Evolutionary conservation across 2,113 vertebrate species (phyloP).

Genomic region (Mungos mungo): DNA sequence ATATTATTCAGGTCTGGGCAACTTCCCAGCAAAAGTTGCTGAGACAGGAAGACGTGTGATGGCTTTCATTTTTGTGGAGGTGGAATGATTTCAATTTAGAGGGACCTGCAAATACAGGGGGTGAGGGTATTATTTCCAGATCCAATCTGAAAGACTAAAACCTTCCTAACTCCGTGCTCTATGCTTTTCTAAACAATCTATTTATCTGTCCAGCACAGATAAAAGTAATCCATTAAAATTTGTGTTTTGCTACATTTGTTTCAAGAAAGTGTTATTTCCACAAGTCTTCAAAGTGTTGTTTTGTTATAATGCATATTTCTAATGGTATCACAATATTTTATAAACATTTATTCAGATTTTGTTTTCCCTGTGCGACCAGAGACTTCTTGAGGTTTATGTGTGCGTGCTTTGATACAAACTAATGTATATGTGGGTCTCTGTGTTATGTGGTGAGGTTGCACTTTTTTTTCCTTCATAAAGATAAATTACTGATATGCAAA

Average conservation of each 20-base stretch:
- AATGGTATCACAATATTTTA: background rate
- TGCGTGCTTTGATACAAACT: background rate
- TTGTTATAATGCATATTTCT: background rate
- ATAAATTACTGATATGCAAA: constrained; percentile 5
- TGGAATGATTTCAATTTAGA: constrained; percentile 54
- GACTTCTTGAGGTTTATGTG: background rate
- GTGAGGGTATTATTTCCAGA: constrained; percentile 21
- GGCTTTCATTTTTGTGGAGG: constrained; percentile 51
- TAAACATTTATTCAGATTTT: constrained; percentile 38
- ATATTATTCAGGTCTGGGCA: constrained; percentile 51
- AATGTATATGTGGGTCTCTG: background rate
- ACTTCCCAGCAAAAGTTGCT: constrained; percentile 62
- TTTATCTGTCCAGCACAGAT: background rate
- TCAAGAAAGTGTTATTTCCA: background rate
- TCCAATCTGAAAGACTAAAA: constrained; percentile 9
- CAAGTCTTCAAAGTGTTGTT: background rate
- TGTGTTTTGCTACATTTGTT: background rate
- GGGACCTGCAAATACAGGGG: constrained; percentile 11
- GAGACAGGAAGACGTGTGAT: constrained; percentile 43
- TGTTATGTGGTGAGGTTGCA: background rate
- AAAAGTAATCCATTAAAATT: background rate
- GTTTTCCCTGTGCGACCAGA: background rate
- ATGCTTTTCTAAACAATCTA: background rate
- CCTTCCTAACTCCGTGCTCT: background rate
- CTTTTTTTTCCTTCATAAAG: background rate